Base-by-base conservation (phyloP, 2,797 vertebrate species). In the Semaprochilodus insignis region DNA sequence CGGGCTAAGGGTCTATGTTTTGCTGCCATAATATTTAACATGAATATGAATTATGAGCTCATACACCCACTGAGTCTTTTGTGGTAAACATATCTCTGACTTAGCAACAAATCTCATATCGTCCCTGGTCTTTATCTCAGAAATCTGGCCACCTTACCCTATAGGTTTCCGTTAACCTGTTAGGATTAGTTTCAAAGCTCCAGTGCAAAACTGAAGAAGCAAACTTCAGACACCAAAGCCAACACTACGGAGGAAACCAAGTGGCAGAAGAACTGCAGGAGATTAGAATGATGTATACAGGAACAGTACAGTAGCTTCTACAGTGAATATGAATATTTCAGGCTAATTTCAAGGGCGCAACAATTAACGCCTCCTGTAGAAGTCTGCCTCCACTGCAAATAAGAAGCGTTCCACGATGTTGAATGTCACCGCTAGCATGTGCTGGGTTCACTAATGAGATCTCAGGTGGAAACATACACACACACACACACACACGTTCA, bases 341-440 rank as follows among this genome's bases (percentile, higher is more conserved):
- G 4, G n/a, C 2, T 31, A 40, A 59, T 74, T 74, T 62, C 48
- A 66, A 13, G 17, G 48, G 48, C n/a, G 52, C 19, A 34, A 19
- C 21, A 1, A 65, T 83, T 60, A 74, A 69, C 25, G 70, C 52
- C 72, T 75, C 27, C 51, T 19, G 48, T n/a, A 31, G 55, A 31
- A n/a, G 11, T 65, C 31, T 23, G 55, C 51, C 54, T 65, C 60
- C 14, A 11, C 16, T 31, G 31, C 31, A 31, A 31, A 31, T 31
- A 31, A 31, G 40, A 44, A 6, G 40, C 51, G 44, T 21, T 25
- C 10, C 21, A 11, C 34, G 62, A 65, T 80, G 77, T 84, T 77
- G 76, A 83, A 85, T 81, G 81, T 78, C 77, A 74, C 55, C 17
- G 17, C 14, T 55, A 54, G 52, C 21, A 36, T 79, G 63, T n/a